Evolutionary conservation across 2,113 vertebrate species (phyloP).

Genomic region (Cinclus mexicanus): DNA sequence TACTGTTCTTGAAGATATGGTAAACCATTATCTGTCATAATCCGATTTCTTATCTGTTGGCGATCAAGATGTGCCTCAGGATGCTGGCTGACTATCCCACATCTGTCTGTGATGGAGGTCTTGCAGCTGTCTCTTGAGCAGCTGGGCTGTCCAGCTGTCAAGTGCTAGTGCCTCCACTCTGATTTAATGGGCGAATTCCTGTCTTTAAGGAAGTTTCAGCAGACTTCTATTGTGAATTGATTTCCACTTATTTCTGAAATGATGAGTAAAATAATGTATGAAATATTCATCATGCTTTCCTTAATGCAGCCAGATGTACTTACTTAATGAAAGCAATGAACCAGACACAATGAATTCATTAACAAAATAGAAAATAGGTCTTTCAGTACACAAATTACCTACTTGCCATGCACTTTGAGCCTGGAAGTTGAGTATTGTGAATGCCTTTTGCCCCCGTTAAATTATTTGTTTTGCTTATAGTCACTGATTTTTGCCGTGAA

Average conservation of each 20-base stretch:
- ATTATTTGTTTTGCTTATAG: neutral
- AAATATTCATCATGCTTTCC: neutral
- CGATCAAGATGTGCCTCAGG: neutral
- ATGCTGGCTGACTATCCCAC: neutral
- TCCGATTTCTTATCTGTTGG: neutral
- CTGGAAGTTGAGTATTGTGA: neutral
- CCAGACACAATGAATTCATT: neutral
- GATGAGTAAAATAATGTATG: neutral
- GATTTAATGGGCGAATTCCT: neutral
- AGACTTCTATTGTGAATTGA: neutral
- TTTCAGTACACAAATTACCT: neutral
- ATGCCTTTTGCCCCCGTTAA: neutral
- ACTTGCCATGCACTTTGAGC: neutral
- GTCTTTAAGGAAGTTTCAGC: neutral
- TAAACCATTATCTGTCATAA: conserved; percentile 23
- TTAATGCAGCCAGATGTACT: neutral
- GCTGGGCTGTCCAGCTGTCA: neutral
- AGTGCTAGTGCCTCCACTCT: neutral
- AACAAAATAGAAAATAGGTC: neutral
- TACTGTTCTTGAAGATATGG: neutral
- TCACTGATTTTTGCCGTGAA: neutral
- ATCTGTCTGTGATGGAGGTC: conserved; percentile 17
- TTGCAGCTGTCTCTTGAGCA: neutral
- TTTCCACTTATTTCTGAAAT: conserved; percentile 6
- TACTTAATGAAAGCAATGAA: neutral